Percentiles rank a stretch among this genome's conserved stretches.
These are phyloP conservation scores for Cyphomyrmex costatus DNA, from an alignment of 1,140 invertebrate species.

Conservation along the genomic window DNA sequence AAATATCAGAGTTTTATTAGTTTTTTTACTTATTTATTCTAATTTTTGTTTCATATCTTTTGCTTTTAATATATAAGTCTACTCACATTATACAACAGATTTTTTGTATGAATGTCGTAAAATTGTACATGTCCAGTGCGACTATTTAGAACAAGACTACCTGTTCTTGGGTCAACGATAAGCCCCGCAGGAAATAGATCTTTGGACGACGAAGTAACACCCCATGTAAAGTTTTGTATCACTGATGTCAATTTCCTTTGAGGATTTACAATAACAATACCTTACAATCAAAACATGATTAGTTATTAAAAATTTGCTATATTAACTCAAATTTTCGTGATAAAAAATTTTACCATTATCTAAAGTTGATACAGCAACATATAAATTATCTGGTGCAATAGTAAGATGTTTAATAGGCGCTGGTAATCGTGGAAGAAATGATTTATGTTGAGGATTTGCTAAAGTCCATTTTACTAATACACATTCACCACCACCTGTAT, in stretches of 20 bases:
- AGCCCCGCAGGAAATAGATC: constrained; percentile 90
- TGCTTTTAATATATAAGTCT: constrained; percentile 31
- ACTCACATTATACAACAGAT: constrained; percentile 92
- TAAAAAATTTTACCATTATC: constrained; percentile 90
- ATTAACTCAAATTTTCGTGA: neutral
- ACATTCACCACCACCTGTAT: constrained; percentile 93
- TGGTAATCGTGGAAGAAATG: constrained; percentile 92
- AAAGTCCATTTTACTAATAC: constrained; percentile 94
- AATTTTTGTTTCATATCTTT: neutral
- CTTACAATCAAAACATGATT: constrained; percentile 78
- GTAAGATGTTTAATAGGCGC: constrained; percentile 90
- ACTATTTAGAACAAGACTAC: constrained; percentile 92
- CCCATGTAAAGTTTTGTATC: constrained; percentile 91
- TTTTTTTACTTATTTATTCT: neutral
- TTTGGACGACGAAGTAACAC: constrained; percentile 84
- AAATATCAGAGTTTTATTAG: neutral
- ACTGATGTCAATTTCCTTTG: constrained; percentile 88
- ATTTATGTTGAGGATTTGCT: constrained; percentile 86
- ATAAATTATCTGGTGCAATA: constrained; percentile 89
- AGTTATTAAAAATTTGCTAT: neutral
- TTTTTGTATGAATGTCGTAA: constrained; percentile 90
- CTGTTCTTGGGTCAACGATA: constrained; percentile 89
- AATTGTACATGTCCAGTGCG: constrained; percentile 93
- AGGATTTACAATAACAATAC: constrained; percentile 90
- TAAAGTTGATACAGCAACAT: constrained; percentile 90